Evolutionary conservation across 2,888 invertebrate species (phyloP), one percentile per base, ranked within the genome.

Genomic region (Iphiclides podalirius): DNA sequence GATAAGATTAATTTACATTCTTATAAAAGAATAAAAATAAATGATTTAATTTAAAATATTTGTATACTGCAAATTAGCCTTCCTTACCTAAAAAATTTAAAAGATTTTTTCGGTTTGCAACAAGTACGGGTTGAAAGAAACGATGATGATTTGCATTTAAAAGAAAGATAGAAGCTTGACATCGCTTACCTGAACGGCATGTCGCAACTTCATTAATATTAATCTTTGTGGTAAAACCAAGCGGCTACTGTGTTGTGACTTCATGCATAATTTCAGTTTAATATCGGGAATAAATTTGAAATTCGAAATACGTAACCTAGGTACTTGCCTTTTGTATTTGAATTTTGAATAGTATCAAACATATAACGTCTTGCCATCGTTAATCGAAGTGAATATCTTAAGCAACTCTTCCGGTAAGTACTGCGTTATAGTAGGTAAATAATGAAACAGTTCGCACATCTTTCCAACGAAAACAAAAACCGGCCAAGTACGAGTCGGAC

Each of bases 121-220:
- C 49, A 49, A 49, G 43, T 49, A 49, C 16, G 37, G 35, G 45
- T 42, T 44, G 51, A 55, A 52, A 43, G 66, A 52, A 60, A 58
- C 31, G 31, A 52, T 67, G 64, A 70, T 73, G 76, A 81, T 80
- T 80, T 76, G 73, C 77, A 83, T 81, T 81, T 76, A 80, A 82
- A 83, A 82, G 80, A 75, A 81, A 75, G 74, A 73, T 67, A 64
- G 70, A 61, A 70, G 64, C 66, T 64, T 61, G 59, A 54, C 58
- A 65, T 65, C 58, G 66, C 63, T 60, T 63, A 67, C 64, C 64
- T 71, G 75, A 74, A 66, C 73, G 70, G 72, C 75, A 79, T 80
- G 84, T 79, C 84, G 78, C 79, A 68, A 51, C 72, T 72, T 80
- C 86, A 86, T 86, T 83, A 84, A 86, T 85, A 86, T 86, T 86